A percentile compares a stretch with the other conserved stretches of the same genome.
Conservation (phyloP, 2,113 vertebrate genomes). For the Ceratotherium simum region DNA sequence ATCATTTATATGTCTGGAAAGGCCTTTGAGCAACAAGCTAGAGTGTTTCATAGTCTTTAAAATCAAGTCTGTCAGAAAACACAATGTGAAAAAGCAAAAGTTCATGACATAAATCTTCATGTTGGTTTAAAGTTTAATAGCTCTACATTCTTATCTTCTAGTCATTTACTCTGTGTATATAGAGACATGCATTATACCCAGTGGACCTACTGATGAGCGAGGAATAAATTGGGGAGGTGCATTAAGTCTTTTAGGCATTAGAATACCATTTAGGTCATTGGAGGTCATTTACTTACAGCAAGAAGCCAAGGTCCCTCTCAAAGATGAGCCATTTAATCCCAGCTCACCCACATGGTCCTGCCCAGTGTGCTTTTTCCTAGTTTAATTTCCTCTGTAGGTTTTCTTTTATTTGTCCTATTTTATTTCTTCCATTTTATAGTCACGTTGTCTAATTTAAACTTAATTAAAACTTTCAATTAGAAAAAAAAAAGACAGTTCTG, state of each 20-base stretch:
- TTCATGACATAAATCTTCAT: constrained; percentile 66
- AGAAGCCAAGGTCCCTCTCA: constrained; percentile 64
- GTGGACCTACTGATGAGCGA: constrained; percentile 27
- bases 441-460: constrained; percentile 75
- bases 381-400: constrained; percentile 76
- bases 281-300: constrained; percentile 75
- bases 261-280: constrained; percentile 57
- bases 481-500: not conserved
- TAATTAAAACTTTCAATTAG: constrained; percentile 80
- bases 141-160: constrained; percentile 66
- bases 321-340: constrained; percentile 70
- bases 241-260: constrained; percentile 73
- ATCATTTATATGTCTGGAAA: constrained; percentile 68
- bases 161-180: constrained; percentile 54
- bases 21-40: constrained; percentile 59
- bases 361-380: constrained; percentile 59
- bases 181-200: constrained; percentile 58
- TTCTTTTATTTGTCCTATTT: constrained; percentile 74
- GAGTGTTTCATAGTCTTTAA: constrained; percentile 64
- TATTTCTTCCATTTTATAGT: constrained; percentile 71
- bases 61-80: constrained; percentile 62
- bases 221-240: constrained; percentile 55
- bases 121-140: constrained; percentile 78
- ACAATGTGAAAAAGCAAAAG: constrained; percentile 58
- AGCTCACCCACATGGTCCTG: constrained; percentile 58